Percentiles rank a stretch among this genome's conserved stretches.
Evolutionary conservation across 2,113 vertebrate genomes (phyloP).

Genomic region (Xenus cinereus): DNA sequence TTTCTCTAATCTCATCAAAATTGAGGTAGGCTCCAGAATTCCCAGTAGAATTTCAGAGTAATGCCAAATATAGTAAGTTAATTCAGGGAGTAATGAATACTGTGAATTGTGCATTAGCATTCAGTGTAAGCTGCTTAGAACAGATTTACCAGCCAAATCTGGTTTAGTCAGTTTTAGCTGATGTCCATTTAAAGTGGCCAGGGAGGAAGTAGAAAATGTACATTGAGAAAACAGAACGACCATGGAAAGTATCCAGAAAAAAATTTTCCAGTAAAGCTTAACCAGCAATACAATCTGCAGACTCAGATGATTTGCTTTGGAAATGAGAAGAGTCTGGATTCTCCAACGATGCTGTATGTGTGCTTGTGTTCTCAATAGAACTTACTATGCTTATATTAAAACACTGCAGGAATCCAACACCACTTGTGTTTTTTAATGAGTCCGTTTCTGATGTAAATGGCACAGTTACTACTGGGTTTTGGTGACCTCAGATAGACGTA

Average conservation of each 20-base stretch:
- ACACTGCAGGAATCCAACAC: background rate
- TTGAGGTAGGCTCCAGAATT: background rate
- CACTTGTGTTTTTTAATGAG: background rate
- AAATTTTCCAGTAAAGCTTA: background rate
- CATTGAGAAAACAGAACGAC: background rate
- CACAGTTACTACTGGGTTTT: background rate
- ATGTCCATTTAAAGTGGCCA: constrained; percentile 3
- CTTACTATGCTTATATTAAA: background rate
- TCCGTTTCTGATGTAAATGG: background rate
- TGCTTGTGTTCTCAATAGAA: background rate
- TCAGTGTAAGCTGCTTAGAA: constrained; percentile 31
- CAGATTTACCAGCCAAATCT: constrained; percentile 45
- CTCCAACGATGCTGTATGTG: background rate
- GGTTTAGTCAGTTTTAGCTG: constrained; percentile 37
- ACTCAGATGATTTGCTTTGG: background rate
- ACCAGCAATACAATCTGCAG: background rate
- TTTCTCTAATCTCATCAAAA: background rate
- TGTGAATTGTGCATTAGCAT: constrained; percentile 12
- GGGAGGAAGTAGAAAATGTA: background rate
- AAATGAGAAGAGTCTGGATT: background rate
- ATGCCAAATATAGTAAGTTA: background rate
- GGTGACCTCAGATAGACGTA: background rate
- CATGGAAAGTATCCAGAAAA: constrained; percentile 5
- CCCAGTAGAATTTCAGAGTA: background rate
- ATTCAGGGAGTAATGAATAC: constrained; percentile 21